These are phyloP conservation scores for Bradypodion pumilum DNA, from an alignment of 2,797 vertebrate species.

Conservation along the genomic window DNA sequence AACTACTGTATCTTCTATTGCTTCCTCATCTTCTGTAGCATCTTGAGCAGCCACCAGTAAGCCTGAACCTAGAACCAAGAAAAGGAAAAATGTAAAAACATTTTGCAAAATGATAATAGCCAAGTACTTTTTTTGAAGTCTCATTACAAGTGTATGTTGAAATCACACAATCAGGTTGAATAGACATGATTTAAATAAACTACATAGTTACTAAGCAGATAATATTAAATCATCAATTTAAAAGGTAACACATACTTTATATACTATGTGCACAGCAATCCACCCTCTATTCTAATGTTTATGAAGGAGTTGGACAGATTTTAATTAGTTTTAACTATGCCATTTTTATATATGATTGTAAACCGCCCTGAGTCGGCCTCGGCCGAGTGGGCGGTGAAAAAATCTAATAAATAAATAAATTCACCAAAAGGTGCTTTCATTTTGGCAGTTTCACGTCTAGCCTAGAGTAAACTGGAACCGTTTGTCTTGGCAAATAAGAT, in stretches of 20 bases:
- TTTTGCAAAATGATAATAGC: background rate
- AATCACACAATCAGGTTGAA: background rate
- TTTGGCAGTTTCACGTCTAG: too few species aligned
- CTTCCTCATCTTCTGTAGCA: conserved; percentile 94
- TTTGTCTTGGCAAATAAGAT: too few species aligned
- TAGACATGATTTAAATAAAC: background rate
- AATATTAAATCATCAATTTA: background rate
- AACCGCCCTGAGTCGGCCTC: too few species aligned
- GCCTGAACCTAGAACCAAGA: conserved; percentile 64
- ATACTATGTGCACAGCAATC: background rate
- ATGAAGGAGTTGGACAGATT: background rate
- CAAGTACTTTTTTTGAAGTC: background rate
- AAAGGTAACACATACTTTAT: background rate
- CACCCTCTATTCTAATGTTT: background rate
- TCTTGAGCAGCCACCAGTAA: conserved; percentile 85
- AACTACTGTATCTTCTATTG: conserved; percentile 87
- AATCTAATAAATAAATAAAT: too few species aligned
- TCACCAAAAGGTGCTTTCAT: too few species aligned
- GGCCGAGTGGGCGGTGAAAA: too few species aligned
- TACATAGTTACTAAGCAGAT: background rate
- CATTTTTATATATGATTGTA: too few species aligned
- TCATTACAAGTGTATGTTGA: background rate
- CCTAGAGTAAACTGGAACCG: too few species aligned
- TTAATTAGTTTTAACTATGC: too few species aligned
- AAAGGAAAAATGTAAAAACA: background rate